Evolutionary conservation across 2,888 invertebrate genomes (phyloP), one percentile per base, ranked within the genome.

Genomic region (Netelia inedita): DNA sequence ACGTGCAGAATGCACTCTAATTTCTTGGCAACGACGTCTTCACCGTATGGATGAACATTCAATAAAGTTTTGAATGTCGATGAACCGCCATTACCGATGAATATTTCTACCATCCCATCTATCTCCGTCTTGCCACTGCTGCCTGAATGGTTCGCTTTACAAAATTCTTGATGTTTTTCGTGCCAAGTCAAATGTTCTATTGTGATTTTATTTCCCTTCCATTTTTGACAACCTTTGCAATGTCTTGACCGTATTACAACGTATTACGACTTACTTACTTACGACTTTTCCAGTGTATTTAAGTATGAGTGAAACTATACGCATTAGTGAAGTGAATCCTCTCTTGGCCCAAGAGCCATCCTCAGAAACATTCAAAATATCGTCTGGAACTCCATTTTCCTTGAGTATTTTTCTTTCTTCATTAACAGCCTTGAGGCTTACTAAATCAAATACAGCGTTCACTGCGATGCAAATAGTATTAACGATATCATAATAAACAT

Each of bases 41-140:
- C 16, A 19, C 69, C 69, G 21, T 35, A 69, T 16, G 21, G 71
- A 11, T 8, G 6, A 14, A 57, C 41, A 57, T 72, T 23, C 9
- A 41, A 21, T 8, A 72, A 21, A n/a, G 19, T 71, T 71, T 53
- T 55, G 11, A 71, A 55, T 9, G 55, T 55, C 21, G 53, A 55
- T 8, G 35, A 35, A 46, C 55, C 55, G 16, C 69, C 35, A 10
- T 71, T 35, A 8, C 69, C 35, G 6, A 74, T 73, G 16, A 86
- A 88, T 81, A 87, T 86, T 80, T 86, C 84, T 10, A 63, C 14
- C 2, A 87, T 55, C 19, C 87, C 82, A n/a, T 85, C 72, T 2
- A 87, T 87, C 53, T 87, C 85, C 86, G 86, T 87, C 57, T 83
- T 86, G n/a, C 84, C 87, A 59, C n/a, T 14, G 57, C 79, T 83